These are phyloP conservation scores for Eubasilissa splendida DNA, from an alignment of 2,888 invertebrate species.

Conservation along the genomic window DNA sequence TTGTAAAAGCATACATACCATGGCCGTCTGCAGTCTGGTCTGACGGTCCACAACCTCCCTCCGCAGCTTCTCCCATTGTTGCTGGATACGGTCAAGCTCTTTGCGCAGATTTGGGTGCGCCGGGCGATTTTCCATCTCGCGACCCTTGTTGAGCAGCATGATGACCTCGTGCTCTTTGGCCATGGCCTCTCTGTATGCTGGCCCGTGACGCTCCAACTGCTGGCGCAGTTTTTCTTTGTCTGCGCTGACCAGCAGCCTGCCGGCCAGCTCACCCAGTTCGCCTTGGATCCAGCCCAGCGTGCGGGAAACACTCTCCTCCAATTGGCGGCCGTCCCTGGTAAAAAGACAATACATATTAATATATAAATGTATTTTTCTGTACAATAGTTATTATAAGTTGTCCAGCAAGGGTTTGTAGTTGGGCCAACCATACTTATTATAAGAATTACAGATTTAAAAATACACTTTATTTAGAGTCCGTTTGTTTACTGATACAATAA, in stretches of 20 bases:
- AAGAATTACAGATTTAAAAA: too few species aligned
- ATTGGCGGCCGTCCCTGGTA: constrained; percentile 87
- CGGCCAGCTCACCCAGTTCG: constrained; percentile 82
- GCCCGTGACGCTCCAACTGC: constrained; percentile 91
- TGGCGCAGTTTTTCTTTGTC: constrained; percentile 86
- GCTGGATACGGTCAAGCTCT: constrained; percentile 90
- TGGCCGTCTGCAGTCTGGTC: constrained; percentile 89
- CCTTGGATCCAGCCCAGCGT: constrained; percentile 92
- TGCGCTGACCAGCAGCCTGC: constrained; percentile 88
- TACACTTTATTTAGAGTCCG: too few species aligned
- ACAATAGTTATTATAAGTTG: too few species aligned
- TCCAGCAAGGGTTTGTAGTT: too few species aligned
- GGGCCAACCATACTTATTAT: too few species aligned
- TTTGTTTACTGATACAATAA: too few species aligned
- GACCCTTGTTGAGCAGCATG: constrained; percentile 93
- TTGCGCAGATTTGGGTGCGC: constrained; percentile 68
- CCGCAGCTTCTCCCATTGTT: constrained; percentile 93
- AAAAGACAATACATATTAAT: neutral
- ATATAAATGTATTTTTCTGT: neutral
- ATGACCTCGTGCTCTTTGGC: constrained; percentile 94
- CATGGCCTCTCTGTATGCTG: constrained; percentile 90
- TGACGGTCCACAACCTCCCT: constrained; percentile 90
- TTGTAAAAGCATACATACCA: constrained; percentile 65
- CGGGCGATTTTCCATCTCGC: constrained; percentile 73
- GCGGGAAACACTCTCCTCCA: constrained; percentile 90